These are phyloP conservation scores for Papilio polytes DNA, from an alignment of 1,140 invertebrate species.

Conservation along the genomic window DNA sequence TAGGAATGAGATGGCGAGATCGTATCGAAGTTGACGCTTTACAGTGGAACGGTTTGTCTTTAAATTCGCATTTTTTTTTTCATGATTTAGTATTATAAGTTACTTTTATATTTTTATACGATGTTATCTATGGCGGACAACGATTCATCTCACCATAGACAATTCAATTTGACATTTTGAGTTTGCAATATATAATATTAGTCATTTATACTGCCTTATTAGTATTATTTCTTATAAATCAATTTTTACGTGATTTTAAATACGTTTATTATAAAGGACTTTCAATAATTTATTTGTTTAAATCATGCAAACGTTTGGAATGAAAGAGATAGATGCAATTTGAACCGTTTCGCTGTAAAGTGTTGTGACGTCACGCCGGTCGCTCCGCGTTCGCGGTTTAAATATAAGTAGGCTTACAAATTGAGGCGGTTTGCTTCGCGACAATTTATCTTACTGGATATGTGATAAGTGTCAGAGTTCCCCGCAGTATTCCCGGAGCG, in stretches of 20 bases:
- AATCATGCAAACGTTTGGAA: neutral
- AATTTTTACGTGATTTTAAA: neutral
- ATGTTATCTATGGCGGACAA: neutral
- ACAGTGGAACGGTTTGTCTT: neutral
- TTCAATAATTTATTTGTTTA: neutral
- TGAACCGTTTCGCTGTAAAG: slow-evolving; percentile 8
- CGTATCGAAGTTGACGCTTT: neutral
- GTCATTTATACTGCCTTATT: neutral
- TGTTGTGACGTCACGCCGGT: slow-evolving; percentile 31
- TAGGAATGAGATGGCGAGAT: slow-evolving; percentile 30
- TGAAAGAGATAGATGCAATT: slow-evolving; percentile 20
- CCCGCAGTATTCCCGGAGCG: slow-evolving; percentile 57
- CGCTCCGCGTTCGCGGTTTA: slow-evolving; percentile 45
- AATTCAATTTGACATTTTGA: neutral
- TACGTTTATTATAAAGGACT: neutral
- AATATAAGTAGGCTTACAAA: slow-evolving; percentile 62
- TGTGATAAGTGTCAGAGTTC: slow-evolving; percentile 65
- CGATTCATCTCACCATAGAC: slow-evolving; percentile 7
- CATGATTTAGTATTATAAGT: neutral
- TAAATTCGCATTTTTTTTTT: neutral
- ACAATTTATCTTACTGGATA: slow-evolving; percentile 60
- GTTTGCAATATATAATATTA: neutral
- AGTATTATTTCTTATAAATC: neutral
- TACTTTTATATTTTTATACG: slow-evolving; percentile 27
- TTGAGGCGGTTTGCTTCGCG: slow-evolving; percentile 55